Percentiles rank a stretch among this genome's conserved stretches.
Evolutionary conservation across 2,888 invertebrate species (phyloP).

Genomic region (Rhogogaster chlorosoma): DNA sequence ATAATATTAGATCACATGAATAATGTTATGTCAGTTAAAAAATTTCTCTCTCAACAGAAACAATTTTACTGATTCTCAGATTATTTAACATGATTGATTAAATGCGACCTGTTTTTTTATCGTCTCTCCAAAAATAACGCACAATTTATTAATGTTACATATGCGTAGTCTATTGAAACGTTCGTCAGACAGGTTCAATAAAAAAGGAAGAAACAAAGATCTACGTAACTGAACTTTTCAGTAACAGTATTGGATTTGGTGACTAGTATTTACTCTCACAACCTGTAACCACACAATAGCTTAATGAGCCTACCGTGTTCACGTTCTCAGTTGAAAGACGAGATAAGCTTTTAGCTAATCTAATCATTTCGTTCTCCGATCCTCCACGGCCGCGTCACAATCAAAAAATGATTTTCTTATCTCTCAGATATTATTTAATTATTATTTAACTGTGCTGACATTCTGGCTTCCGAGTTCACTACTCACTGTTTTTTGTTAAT

Average conservation of each 20-base stretch:
- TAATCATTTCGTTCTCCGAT: conserved; percentile 19
- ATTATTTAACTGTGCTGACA: neutral
- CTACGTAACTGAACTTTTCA: neutral
- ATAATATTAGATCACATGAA: conserved; percentile 2
- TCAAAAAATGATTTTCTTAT: neutral
- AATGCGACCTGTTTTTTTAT: neutral
- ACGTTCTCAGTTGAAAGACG: neutral
- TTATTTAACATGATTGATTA: conserved; percentile 3
- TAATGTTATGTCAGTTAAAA: neutral
- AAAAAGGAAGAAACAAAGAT: neutral
- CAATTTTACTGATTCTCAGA: neutral
- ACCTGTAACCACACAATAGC: neutral
- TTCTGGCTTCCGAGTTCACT: neutral
- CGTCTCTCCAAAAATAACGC: neutral
- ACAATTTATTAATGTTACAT: neutral
- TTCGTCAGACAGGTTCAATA: neutral
- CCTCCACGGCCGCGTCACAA: conserved; percentile 14
- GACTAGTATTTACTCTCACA: neutral
- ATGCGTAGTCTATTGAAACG: neutral
- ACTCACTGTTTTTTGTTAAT: too few species aligned
- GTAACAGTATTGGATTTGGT: neutral
- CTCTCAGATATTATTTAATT: neutral
- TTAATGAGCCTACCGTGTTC: conserved; percentile 15
- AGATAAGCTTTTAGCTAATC: conserved; percentile 39
- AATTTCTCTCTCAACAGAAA: neutral